These are phyloP conservation scores for Charanyca ferruginea DNA, from an alignment of 2,888 invertebrate genomes.

Conservation along the genomic window DNA sequence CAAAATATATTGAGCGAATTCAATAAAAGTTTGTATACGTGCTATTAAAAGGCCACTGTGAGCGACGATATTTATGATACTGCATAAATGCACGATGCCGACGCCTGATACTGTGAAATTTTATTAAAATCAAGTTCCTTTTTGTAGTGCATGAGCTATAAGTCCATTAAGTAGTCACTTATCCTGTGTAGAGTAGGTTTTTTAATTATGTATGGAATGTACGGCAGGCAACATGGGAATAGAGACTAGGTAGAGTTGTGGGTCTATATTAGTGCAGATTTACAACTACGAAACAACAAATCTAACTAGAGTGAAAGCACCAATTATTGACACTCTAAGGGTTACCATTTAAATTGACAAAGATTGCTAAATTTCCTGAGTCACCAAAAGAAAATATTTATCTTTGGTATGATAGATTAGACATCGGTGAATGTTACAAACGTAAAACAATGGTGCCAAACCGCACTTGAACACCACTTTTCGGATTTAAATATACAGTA, in stretches of 20 bases:
- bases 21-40: slow-evolving; percentile 70
- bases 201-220: not conserved
- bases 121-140: slow-evolving; percentile 54
- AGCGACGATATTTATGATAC: slow-evolving; percentile 63
- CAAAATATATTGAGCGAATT: slow-evolving; percentile 80
- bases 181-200: slow-evolving; percentile 20
- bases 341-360: no score
- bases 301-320: no score
- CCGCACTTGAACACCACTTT: no score
- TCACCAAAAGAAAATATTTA: no score
- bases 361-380: no score
- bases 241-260: not conserved
- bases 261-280: no score
- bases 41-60: slow-evolving; percentile 66
- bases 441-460: no score
- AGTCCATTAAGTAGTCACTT: slow-evolving; percentile 35
- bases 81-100: slow-evolving; percentile 58
- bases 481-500: no score
- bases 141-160: slow-evolving; percentile 42
- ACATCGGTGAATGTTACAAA: no score
- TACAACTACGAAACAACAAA: no score
- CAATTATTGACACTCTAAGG: no score
- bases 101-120: slow-evolving; percentile 43
- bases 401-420: no score
- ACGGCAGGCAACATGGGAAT: not conserved